Conservation (phyloP, 1,140 invertebrate species). For the Aradophagus sp. region DNA sequence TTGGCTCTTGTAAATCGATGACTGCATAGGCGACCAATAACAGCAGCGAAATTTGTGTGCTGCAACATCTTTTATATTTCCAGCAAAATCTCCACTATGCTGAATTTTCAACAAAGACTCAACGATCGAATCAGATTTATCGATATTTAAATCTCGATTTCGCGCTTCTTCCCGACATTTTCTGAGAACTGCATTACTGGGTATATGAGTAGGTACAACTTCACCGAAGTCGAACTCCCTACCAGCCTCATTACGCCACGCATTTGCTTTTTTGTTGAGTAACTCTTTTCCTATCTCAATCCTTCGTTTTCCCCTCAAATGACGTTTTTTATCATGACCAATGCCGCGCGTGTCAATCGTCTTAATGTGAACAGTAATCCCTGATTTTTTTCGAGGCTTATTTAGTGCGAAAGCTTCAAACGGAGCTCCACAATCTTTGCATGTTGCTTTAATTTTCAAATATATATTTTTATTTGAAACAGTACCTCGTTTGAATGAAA, state of each 20-base stretch:
- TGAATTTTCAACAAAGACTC: constrained; percentile 5
- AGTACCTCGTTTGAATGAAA: constrained; percentile 8
- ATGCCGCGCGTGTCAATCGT: constrained; percentile 13
- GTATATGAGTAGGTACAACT: background rate
- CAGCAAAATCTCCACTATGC: constrained; percentile 20
- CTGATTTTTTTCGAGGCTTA: constrained; percentile 7
- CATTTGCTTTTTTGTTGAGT: background rate
- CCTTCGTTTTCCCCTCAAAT: constrained; percentile 1
- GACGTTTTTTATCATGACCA: constrained; percentile 1
- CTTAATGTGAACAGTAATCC: constrained; percentile 1
- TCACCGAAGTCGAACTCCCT: background rate
- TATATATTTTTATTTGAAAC: background rate
- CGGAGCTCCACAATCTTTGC: constrained; percentile 11
- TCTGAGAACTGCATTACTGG: background rate
- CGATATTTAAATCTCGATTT: background rate
- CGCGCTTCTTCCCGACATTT: background rate
- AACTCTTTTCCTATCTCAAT: background rate
- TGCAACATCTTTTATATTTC: constrained; percentile 38
- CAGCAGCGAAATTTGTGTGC: constrained; percentile 23
- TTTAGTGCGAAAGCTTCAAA: constrained; percentile 12
- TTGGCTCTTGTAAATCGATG: constrained; percentile 1
- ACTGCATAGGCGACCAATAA: background rate
- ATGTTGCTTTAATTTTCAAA: constrained; percentile 6
- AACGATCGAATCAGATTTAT: background rate
- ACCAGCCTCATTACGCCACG: background rate